Evolutionary conservation across 2,797 vertebrate genomes (phyloP).

Genomic region (Tragopan temminckii): DNA sequence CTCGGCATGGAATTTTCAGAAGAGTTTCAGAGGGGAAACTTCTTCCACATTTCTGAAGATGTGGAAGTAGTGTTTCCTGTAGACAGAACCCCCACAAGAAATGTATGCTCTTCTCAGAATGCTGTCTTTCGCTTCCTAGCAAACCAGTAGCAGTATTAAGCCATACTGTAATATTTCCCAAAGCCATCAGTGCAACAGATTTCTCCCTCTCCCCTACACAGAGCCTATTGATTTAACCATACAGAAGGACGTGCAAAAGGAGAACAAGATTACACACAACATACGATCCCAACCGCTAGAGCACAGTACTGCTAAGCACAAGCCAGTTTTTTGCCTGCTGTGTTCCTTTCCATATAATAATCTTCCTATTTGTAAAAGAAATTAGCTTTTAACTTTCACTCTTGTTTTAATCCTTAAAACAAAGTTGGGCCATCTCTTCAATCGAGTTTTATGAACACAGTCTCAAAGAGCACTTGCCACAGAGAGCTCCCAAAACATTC

Average conservation of each 20-base stretch:
- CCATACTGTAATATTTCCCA: background rate
- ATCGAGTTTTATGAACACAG: background rate
- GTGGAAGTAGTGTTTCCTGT: background rate
- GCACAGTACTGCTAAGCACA: background rate
- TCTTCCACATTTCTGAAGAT: background rate
- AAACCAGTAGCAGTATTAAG: background rate
- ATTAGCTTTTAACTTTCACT: background rate
- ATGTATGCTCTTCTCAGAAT: background rate
- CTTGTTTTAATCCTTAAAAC: background rate
- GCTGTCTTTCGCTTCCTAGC: background rate
- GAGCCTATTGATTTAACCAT: background rate
- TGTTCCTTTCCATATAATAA: background rate
- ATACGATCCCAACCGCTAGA: background rate
- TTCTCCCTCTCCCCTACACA: background rate
- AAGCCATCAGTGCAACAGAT: background rate
- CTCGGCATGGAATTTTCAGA: no score
- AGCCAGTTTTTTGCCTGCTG: background rate
- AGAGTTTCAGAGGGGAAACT: background rate
- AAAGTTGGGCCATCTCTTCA: background rate
- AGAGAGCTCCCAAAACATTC: background rate
- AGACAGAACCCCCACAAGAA: background rate
- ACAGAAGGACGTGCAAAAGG: background rate
- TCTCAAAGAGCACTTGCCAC: background rate
- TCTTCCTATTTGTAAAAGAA: background rate
- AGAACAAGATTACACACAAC: background rate